phyloP scores from a whole-genome alignment of 2,113 vertebrate genomes.

The Neoarius graeffei region DNA sequence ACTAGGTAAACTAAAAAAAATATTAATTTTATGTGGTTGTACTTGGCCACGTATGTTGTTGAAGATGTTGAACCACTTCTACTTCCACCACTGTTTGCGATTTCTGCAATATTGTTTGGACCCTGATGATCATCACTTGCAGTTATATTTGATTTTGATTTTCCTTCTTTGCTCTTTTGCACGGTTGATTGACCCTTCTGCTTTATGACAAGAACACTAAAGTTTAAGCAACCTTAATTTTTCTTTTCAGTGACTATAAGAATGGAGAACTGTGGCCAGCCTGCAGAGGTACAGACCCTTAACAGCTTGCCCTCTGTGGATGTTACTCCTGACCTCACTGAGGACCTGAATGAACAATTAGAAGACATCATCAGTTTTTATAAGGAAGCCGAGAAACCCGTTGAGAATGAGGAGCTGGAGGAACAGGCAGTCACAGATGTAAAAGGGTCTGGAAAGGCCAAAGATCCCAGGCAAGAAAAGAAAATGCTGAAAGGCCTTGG shows the following conservation, averaged over 20 bases:
- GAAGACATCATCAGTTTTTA: conserved; percentile 95
- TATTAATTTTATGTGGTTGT: too few relatives aligned
- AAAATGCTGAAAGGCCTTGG: conserved; percentile 88
- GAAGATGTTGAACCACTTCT: too few relatives aligned
- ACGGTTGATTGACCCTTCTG: not conserved
- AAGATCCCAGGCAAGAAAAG: conserved; percentile 91
- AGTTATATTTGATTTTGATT: not conserved
- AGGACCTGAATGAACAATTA: conserved; percentile 86
- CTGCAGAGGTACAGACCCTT: conserved; percentile 36
- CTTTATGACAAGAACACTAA: not conserved
- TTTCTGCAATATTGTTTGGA: too few relatives aligned
- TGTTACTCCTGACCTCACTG: conserved; percentile 71
- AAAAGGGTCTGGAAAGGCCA: conserved; percentile 74
- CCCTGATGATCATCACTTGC: too few relatives aligned
- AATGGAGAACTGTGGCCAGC: conserved; percentile 77
- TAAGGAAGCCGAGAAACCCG: conserved; percentile 66
- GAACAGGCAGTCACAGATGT: conserved; percentile 64
- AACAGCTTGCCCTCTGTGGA: conserved; percentile 39
- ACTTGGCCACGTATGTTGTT: too few relatives aligned
- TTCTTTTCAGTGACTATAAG: conserved; percentile 47
- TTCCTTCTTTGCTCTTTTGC: not conserved
- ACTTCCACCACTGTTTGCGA: too few relatives aligned
- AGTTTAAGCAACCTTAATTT: not conserved
- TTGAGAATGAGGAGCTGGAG: conserved; percentile 72
- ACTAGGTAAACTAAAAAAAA: too few relatives aligned